phyloP scores from a whole-genome alignment of 2,888 invertebrate genomes.

The Venusia cambrica region DNA sequence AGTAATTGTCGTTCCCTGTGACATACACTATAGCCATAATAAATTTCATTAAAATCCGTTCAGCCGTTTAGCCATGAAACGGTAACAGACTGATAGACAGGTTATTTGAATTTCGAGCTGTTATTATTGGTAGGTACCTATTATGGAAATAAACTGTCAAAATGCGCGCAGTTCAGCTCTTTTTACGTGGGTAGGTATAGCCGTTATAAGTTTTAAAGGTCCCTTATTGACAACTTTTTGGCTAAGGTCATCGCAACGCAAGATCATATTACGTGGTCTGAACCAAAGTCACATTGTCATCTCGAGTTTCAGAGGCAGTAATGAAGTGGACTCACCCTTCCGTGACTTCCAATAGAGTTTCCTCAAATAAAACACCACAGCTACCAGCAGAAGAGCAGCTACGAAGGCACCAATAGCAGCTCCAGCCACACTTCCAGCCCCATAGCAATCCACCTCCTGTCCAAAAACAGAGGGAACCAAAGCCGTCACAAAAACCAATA shows the following conservation, averaged over 20 bases:
- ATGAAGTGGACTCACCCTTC: constrained; percentile 78
- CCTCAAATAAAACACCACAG: constrained; percentile 79
- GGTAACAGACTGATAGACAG: too few relatives aligned
- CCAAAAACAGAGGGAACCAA: constrained; percentile 69
- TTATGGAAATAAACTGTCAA: too few relatives aligned
- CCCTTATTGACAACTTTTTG: too few relatives aligned
- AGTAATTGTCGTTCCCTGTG: too few relatives aligned
- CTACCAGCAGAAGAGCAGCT: constrained; percentile 82
- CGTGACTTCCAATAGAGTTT: constrained; percentile 83
- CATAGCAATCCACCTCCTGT: constrained; percentile 81
- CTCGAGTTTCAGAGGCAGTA: constrained; percentile 16
- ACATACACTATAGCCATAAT: too few relatives aligned
- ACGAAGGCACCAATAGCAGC: constrained; percentile 87
- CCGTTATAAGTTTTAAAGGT: too few relatives aligned
- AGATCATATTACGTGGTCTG: constrained; percentile 17
- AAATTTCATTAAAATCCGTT: too few relatives aligned
- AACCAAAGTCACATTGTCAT: constrained; percentile 14
- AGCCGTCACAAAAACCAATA: constrained; percentile 67
- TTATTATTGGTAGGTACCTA: too few relatives aligned
- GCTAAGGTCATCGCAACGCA: constrained; percentile 12
- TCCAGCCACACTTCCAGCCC: constrained; percentile 85
- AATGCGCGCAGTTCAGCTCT: too few relatives aligned
- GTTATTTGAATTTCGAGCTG: too few relatives aligned
- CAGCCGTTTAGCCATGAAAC: too few relatives aligned
- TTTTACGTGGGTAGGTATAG: too few relatives aligned